Base-by-base conservation (phyloP, 1,140 invertebrate species). In the Heliconius hermathena region DNA sequence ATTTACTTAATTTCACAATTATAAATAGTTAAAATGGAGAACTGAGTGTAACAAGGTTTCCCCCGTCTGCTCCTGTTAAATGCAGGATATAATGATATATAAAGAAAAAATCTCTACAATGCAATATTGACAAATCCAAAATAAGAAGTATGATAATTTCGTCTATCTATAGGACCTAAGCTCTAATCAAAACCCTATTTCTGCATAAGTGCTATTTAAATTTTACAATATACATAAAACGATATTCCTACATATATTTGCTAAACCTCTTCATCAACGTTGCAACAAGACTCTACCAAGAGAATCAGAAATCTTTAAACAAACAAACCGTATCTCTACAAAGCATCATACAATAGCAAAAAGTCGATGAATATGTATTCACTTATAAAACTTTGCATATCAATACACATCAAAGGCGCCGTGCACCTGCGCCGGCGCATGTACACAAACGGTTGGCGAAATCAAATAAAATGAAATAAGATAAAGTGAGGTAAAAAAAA, bases 341-440 rank as follows among this genome's bases (percentile, higher is more conserved):
- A 26, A 54, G 54, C 72, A 81, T 78, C 76, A 70, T 78, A 74
- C 76, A 74, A 36, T 73, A 78, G 78, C 74, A 81, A 80, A 81
- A 84, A 82, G 33, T 73, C 79, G 74, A 83, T 84, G 81, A 83
- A 87, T 87, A 87, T 86, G 85, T 86, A 87, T 78, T 82, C 81
- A 84, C 81, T 83, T 81, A 82, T 84, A 87, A 83, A 85, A 88
- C 84, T 93, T 91, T 91, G 90, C 90, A 93, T 93, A 92, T 92
- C 90, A 90, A 90, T 90, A 83, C 74, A 88, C 84, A 91, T 92
- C 89, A 92, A 91, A 93, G 89, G 77, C 80, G 81, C 83, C 88
- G 86, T 86, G 78, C 82, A 83, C 83, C 83, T 82, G 85, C 87
- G 85, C 85, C 78, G 79, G 86, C 87, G 87, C 86, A 83, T 78